Evolutionary conservation across 1,140 invertebrate species (phyloP).

Genomic region (Babylonia areolata): DNA sequence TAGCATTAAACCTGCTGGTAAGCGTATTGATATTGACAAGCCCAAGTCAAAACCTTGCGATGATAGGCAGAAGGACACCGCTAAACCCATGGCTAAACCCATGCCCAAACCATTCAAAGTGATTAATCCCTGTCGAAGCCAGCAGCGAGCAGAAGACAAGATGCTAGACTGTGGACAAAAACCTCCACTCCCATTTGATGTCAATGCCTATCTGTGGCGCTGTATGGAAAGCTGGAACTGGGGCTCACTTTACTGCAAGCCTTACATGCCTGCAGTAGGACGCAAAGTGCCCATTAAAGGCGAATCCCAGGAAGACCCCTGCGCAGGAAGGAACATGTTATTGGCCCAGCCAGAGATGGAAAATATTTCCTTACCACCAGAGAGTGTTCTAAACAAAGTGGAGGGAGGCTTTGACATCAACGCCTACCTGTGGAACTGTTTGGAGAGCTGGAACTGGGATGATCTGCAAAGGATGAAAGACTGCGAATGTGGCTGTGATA

Average conservation of each 20-base stretch:
- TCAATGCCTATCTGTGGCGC: neutral
- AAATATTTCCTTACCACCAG: neutral
- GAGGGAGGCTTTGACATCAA: neutral
- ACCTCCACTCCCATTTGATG: no score
- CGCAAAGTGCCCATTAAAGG: neutral
- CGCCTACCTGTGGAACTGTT: constrained; percentile 3
- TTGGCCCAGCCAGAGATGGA: neutral
- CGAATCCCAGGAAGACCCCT: neutral
- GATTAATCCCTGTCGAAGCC: no score
- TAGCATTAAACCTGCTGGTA: no score
- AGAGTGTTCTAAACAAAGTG: neutral
- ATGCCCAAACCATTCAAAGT: no score
- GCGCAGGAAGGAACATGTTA: neutral
- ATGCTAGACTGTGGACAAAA: no score
- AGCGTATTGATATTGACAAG: no score
- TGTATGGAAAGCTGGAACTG: neutral
- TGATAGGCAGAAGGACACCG: no score
- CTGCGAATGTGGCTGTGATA: neutral
- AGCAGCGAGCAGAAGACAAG: no score
- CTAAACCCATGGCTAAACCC: no score
- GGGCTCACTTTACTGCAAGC: neutral
- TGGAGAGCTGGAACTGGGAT: constrained; percentile 7
- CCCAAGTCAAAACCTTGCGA: no score
- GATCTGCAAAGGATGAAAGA: neutral
- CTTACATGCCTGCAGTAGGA: neutral